Conservation (phyloP, 2,113 vertebrate species). For the Saccopteryx leptura region DNA sequence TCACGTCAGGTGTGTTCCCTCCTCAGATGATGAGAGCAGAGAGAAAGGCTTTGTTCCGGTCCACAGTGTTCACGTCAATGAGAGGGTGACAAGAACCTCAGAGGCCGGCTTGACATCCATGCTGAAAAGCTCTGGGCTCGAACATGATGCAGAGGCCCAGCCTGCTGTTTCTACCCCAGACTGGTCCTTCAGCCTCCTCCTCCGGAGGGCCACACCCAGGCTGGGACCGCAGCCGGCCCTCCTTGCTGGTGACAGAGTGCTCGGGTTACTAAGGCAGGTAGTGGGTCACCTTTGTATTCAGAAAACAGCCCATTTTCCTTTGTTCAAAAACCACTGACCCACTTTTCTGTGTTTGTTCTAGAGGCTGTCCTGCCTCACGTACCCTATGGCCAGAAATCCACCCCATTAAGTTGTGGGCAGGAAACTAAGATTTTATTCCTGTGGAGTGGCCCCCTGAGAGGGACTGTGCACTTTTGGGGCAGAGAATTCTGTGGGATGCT, state of each 20-base stretch:
- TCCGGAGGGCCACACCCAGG: neutral
- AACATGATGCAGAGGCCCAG: neutral
- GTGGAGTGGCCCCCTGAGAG: neutral
- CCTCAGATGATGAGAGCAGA: neutral
- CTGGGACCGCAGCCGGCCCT: neutral
- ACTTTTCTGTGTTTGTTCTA: neutral
- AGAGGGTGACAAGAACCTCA: neutral
- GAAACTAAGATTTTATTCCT: neutral
- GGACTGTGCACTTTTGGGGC: neutral
- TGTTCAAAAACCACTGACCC: neutral
- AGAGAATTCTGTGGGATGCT: neutral
- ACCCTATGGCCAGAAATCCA: neutral
- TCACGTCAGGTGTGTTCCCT: neutral
- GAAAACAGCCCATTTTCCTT: neutral
- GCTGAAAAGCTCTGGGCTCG: neutral
- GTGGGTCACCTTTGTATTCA: neutral
- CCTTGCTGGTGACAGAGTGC: neutral
- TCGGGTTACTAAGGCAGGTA: neutral
- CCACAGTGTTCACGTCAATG: accelerated
- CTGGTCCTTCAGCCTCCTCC: neutral
- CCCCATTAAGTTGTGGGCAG: neutral
- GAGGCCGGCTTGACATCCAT: accelerated
- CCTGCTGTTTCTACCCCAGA: neutral
- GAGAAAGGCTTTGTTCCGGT: neutral
- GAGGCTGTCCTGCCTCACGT: neutral